Evolutionary conservation across 2,888 invertebrate species (phyloP), one percentile per base, ranked within the genome.

Genomic region (Pantelozetes paolii): DNA sequence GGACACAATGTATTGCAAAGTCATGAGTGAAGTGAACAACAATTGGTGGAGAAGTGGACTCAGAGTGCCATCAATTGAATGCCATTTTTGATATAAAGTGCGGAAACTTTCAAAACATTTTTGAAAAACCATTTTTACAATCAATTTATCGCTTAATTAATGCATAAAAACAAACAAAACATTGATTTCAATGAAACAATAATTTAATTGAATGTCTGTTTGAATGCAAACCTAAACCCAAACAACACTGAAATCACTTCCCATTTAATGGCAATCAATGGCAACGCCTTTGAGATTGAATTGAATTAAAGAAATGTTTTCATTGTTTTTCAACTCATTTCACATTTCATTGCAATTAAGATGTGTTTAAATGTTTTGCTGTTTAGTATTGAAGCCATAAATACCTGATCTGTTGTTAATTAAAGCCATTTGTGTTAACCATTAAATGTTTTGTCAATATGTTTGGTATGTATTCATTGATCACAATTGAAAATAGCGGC

Each of bases 401-500:
- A 20, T 30, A 62, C 62, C 62, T 62, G 62, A 62, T 62, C 62
- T 62, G 18, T 62, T 28, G 26, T 62, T 62, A 30, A 62, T 28
- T 30, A 62, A 30, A 5, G 62, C 28, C 62, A 62, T 62, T 62
- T 62, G 30, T 13, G 9, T 62, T 28, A 30, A 62, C n/a, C n/a
- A n/a, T n/a, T 62, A 30, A 20, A 28, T 28, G 30, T 32, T 15
- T 11, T 28, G 62, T 32, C 30, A 30, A 30, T 30, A 62, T 62
- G 62, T 62, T 62, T 32, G 18, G 13, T 18, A 62, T n/a, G n/a
- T n/a, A n/a, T n/a, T n/a, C n/a, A n/a, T n/a, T n/a, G 11, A 62
- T 62, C 11, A 30, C 62, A 62, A 62, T 62, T 62, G 62, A 62
- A 62, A 62, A 62, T 28, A 62, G 62, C 62, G 62, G 62, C 62